Evolutionary conservation across 2,797 vertebrate genomes (phyloP), one percentile per base, ranked within the genome.

Genomic region (Loriculus beryllinus): DNA sequence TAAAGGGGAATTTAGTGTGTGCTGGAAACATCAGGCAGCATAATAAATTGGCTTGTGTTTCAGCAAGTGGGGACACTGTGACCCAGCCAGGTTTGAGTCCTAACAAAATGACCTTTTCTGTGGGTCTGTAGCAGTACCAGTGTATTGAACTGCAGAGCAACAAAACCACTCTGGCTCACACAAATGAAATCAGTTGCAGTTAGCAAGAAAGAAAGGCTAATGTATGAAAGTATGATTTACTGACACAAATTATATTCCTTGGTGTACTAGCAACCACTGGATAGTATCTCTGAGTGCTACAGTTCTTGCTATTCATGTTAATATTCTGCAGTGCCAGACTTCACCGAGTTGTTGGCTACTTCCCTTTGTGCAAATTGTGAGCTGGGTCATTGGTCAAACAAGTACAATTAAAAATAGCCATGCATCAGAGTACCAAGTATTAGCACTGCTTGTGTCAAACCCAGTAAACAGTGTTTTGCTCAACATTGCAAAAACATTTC

Each of bases 401-500:
- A 78, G 43, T 59, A 59, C 84, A 86, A 51, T 83, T 33, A 17
- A 78, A 91, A 76, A 18, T 4, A 83, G 45, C 71, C 18, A 26
- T 28, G 40, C 51, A 40, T 79, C 31, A 68, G 21, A 74, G 23
- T 64, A 87, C 28, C 21, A 14, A 45, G 26, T 60, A 9, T 40
- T 75, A 93, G 62, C 29, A 35, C 14, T 72, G 74, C 76, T 84
- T 76, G 59, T 88, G 63, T 84, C 45, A 83, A 33, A 68, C 69
- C 35, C 6, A 4, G 14, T 56, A 39, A 82, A 67, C 9, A 47
- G 33, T 48, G 48, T 85, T 94, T 77, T 68, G 82, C 52, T 96
- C 60, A 89, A 71, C 33, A 5, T 42, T 82, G 84, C 82, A 88
- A 81, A 91, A 94, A 81, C 40, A 28, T 95, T 92, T 96, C 51